phyloP scores from a whole-genome alignment of 92 coral and sea anemone species.

The Pocillopora meandrina region DNA sequence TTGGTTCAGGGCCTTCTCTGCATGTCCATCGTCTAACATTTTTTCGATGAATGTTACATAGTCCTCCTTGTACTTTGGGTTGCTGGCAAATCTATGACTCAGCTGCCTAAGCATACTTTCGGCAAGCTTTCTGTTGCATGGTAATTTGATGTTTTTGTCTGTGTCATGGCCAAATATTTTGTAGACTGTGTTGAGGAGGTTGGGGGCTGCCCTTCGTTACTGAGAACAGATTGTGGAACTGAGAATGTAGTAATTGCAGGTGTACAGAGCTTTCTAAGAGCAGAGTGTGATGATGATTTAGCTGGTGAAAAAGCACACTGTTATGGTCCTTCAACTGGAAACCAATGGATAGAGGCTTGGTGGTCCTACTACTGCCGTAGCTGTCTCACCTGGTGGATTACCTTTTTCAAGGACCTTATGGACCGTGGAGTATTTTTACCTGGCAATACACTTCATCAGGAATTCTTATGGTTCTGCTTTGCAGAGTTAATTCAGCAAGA shows the following conservation, averaged over 20 bases:
- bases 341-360: conserved; percentile 74
- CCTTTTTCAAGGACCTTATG: conserved; percentile 59
- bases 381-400: conserved; percentile 63
- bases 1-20: too few relatives aligned
- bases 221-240: conserved; percentile 63
- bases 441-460: conserved; percentile 39
- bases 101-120: too few relatives aligned
- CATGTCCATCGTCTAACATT: too few relatives aligned
- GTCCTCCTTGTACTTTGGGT: too few relatives aligned
- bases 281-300: conserved; percentile 54
- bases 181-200: conserved; percentile 54
- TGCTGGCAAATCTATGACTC: too few relatives aligned
- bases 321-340: conserved; percentile 64
- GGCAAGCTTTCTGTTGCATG: too few relatives aligned
- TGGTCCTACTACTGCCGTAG: conserved; percentile 59
- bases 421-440: conserved; percentile 49
- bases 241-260: conserved; percentile 66
- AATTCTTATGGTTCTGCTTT: conserved; percentile 48
- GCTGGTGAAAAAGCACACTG: conserved; percentile 57
- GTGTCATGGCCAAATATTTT: too few relatives aligned
- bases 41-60: too few relatives aligned
- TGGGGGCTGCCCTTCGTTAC: conserved; percentile 58
- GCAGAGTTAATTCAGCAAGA: conserved; percentile 20
- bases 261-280: conserved; percentile 59
- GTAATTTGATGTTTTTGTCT: too few relatives aligned